phyloP scores from a whole-genome alignment of 2,888 invertebrate genomes.

The Aelia acuminata region DNA sequence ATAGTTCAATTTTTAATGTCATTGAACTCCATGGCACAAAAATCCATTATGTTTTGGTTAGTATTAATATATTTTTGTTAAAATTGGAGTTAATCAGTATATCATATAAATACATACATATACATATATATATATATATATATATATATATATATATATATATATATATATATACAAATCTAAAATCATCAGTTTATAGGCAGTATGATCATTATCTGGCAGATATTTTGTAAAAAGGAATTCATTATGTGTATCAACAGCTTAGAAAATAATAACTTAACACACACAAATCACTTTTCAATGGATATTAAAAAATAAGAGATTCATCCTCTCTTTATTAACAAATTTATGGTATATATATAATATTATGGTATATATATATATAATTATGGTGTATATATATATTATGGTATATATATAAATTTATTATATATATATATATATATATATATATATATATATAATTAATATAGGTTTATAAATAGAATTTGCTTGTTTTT shows the following conservation, averaged over 20 bases:
- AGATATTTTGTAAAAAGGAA: not conserved
- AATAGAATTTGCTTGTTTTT: not conserved
- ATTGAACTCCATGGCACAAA: too few relatives aligned
- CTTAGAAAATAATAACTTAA: not conserved
- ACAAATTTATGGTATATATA: too few relatives aligned
- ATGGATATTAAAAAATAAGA: too few relatives aligned
- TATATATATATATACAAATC: too few relatives aligned
- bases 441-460: too few relatives aligned
- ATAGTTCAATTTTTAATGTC: not conserved
- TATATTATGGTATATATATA: too few relatives aligned
- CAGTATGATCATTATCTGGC: not conserved
- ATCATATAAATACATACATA: not conserved
- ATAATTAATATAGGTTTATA: not conserved
- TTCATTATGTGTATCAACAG: not conserved
- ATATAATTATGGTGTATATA: too few relatives aligned
- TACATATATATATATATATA: too few relatives aligned
- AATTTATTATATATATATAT: too few relatives aligned
- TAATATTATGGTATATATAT: too few relatives aligned
- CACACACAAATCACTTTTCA: not conserved
- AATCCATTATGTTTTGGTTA: not conserved
- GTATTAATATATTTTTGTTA: not conserved
- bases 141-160: too few relatives aligned
- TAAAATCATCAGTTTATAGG: not conserved
- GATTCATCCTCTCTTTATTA: too few relatives aligned
- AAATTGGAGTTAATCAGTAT: not conserved